Conservation (phyloP, 2,888 invertebrate genomes). For the Lasioglossum calceatum region DNA sequence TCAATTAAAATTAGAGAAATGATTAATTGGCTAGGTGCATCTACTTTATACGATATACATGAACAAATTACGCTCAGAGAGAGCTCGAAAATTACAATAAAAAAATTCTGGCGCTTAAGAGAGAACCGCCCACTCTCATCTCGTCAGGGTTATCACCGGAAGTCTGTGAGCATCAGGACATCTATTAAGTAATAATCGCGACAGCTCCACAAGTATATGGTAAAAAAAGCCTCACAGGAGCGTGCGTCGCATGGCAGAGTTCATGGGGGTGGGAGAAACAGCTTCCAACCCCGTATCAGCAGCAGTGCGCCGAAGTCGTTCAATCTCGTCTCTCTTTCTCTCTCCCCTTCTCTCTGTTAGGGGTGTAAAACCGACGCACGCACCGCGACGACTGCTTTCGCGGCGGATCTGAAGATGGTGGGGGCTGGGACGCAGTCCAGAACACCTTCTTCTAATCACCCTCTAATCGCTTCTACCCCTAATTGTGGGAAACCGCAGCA, state of each 20-base stretch:
- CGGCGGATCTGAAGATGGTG: slow-evolving; percentile 23
- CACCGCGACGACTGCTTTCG: slow-evolving; percentile 51
- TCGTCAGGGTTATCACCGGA: slow-evolving; percentile 47
- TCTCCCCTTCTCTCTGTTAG: slow-evolving; percentile 40
- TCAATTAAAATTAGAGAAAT: no score
- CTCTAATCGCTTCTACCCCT: slow-evolving; percentile 66
- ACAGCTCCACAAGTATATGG: slow-evolving; percentile 40
- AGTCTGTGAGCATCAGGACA: slow-evolving; percentile 53
- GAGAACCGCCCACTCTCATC: background rate
- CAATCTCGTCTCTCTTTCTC: slow-evolving; percentile 42
- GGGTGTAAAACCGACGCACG: slow-evolving; percentile 55
- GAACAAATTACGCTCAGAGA: background rate
- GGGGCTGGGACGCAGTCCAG: slow-evolving; percentile 73
- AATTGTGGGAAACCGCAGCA: slow-evolving; percentile 65
- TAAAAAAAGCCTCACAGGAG: slow-evolving; percentile 9
- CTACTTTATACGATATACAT: background rate
- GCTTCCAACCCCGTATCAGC: slow-evolving; percentile 39
- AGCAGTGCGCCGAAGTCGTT: slow-evolving; percentile 14
- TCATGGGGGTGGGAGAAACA: slow-evolving; percentile 1
- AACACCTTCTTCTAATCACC: slow-evolving; percentile 74
- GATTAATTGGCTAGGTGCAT: no score
- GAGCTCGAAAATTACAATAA: background rate
- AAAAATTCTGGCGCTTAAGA: background rate
- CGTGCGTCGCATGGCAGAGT: slow-evolving; percentile 39
- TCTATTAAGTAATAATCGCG: slow-evolving; percentile 72